phyloP scores from a whole-genome alignment of 1,140 invertebrate genomes.

The Pristionchus pacificus region DNA sequence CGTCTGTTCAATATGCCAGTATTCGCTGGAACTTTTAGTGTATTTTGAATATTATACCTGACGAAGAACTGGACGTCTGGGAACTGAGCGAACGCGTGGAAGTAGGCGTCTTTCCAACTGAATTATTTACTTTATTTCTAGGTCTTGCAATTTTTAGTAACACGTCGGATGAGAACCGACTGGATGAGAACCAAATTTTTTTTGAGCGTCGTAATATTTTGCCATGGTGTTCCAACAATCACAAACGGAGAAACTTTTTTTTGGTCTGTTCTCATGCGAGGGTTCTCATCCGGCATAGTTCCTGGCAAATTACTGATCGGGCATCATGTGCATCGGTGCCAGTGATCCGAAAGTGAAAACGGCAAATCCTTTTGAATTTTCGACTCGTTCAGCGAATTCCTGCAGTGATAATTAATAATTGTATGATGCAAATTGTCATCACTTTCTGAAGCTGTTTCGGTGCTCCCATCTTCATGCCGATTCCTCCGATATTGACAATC shows the following conservation, averaged over 20 bases:
- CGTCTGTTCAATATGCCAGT: neutral
- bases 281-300: too few relatives aligned
- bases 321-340: conserved; percentile 7
- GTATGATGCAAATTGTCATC: neutral
- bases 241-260: too few relatives aligned
- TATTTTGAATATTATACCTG: neutral
- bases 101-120: conserved; percentile 11
- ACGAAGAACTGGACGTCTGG: conserved; percentile 11
- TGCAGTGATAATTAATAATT: neutral
- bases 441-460: conserved; percentile 11
- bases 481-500: conserved; percentile 23
- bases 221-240: too few relatives aligned
- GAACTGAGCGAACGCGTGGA: conserved; percentile 10
- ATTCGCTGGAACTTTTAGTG: neutral
- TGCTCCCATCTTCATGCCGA: conserved; percentile 19
- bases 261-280: too few relatives aligned
- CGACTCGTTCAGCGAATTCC: conserved; percentile 7
- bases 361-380: conserved; percentile 7
- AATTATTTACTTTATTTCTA: neutral
- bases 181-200: too few relatives aligned
- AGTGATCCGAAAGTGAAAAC: conserved; percentile 4
- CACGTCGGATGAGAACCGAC: too few relatives aligned
- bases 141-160: neutral
- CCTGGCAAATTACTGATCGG: neutral
- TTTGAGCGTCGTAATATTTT: too few relatives aligned